A percentile compares a stretch with the other conserved stretches of the same genome.
Conservation (phyloP, 64 coral and sea anemone genomes). For the Montipora foliosa region DNA sequence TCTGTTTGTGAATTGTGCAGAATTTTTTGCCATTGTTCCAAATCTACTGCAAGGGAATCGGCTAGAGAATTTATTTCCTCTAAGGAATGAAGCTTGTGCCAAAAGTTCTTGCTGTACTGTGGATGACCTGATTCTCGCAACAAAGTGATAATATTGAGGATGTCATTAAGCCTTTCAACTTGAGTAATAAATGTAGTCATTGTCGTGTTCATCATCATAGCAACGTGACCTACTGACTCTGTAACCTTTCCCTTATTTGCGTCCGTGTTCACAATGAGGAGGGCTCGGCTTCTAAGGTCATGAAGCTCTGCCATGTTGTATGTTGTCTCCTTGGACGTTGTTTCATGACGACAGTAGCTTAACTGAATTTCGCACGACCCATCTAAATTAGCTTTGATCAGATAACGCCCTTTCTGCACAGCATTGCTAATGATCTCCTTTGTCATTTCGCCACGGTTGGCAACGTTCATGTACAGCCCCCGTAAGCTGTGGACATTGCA, state of each 20-base stretch:
- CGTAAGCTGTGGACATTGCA: conserved; percentile 86
- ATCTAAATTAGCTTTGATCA: conserved; percentile 17
- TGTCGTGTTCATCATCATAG: conserved; percentile 28
- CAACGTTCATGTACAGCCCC: conserved; percentile 83
- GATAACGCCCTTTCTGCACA: conserved; percentile 74
- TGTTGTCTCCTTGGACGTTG: neutral
- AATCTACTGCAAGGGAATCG: conserved; percentile 25
- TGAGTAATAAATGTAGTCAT: conserved; percentile 59
- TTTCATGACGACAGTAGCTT: conserved; percentile 13
- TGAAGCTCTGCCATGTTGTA: conserved; percentile 76
- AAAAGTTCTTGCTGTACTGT: conserved; percentile 24
- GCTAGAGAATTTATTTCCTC: conserved; percentile 49
- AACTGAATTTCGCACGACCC: conserved; percentile 50
- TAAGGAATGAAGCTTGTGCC: conserved; percentile 44
- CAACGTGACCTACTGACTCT: neutral
- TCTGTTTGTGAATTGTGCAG: conserved; percentile 29
- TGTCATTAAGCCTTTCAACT: conserved; percentile 77
- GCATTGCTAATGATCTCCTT: conserved; percentile 92
- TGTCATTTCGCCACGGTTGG: conserved; percentile 94
- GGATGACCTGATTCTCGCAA: conserved; percentile 71
- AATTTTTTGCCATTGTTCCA: conserved; percentile 65
- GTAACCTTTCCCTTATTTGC: conserved; percentile 7
- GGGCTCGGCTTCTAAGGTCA: conserved; percentile 88
- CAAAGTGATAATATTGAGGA: conserved; percentile 5
- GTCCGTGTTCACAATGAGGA: conserved; percentile 81